Evolutionary conservation across 92 coral and sea anemone species (phyloP).

Genomic region (Chrysogorgia sp.): DNA sequence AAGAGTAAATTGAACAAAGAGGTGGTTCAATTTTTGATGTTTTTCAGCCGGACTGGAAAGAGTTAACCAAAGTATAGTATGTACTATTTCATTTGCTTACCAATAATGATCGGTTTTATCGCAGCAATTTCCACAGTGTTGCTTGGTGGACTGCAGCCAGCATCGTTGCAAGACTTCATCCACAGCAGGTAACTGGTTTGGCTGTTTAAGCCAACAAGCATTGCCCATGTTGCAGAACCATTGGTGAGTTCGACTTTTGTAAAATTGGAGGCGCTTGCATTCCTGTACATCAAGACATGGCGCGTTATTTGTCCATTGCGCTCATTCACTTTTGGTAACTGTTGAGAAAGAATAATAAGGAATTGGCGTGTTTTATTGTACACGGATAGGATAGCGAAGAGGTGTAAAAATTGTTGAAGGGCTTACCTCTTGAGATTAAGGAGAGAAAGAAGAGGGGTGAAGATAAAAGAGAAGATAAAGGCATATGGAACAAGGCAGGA

Average conservation of each 20-base stretch:
- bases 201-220: neutral
- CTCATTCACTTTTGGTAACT: constrained; percentile 11
- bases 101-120: neutral
- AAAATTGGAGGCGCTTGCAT: neutral
- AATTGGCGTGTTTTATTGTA: no score
- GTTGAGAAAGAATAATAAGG: neutral
- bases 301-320: constrained; percentile 4
- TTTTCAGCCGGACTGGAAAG: no score
- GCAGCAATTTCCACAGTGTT: neutral
- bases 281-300: neutral
- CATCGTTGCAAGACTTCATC: constrained; percentile 7
- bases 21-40: no score
- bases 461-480: no score
- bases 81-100: no score
- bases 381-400: no score
- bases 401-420: no score
- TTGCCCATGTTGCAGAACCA: constrained; percentile 4
- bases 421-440: no score
- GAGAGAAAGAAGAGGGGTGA: no score
- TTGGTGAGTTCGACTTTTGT: neutral
- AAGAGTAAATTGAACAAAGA: no score
- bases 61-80: no score
- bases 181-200: neutral
- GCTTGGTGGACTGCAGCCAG: constrained; percentile 31
- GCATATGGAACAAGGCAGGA: no score